These are phyloP conservation scores for Gadus macrocephalus DNA, from an alignment of 2,113 vertebrate genomes.

Conservation along the genomic window DNA sequence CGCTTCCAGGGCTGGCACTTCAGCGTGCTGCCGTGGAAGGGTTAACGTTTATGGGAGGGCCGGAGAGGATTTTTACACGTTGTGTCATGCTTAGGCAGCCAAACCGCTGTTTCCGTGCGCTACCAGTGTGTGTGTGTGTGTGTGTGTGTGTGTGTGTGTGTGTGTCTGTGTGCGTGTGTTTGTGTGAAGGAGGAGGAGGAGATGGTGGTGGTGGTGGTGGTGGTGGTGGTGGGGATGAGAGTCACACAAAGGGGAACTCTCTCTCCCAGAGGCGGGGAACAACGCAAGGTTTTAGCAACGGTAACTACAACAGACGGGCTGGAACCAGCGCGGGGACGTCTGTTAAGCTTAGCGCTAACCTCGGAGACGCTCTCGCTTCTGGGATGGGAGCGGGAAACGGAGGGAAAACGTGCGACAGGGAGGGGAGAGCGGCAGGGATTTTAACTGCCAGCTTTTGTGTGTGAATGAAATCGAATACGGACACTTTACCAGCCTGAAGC, in stretches of 20 bases:
- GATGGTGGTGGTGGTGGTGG: no score
- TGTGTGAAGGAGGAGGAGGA: conserved; percentile 12
- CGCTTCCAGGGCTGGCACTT: no score
- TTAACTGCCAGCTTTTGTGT: conserved; percentile 34
- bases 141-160: neutral
- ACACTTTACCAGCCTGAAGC: conserved; percentile 31
- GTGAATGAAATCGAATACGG: conserved; percentile 40
- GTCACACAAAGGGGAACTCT: conserved; percentile 64
- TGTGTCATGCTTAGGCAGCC: conserved; percentile 66
- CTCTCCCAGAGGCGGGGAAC: conserved; percentile 62
- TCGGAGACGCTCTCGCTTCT: conserved; percentile 53
- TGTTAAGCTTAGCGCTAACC: conserved; percentile 51
- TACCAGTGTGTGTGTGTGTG: conserved; percentile 49
- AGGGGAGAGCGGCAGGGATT: conserved; percentile 23
- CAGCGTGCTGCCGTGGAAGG: conserved; percentile 14
- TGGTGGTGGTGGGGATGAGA: conserved; percentile 43
- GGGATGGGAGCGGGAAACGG: neutral
- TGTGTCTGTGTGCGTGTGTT: neutral
- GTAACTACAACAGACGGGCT: conserved; percentile 75
- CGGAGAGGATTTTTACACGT: conserved; percentile 59
- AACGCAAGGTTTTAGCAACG: conserved; percentile 73
- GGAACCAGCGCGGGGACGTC: conserved; percentile 60
- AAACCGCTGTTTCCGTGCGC: conserved; percentile 70
- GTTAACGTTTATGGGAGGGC: conserved; percentile 44
- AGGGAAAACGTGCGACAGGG: conserved; percentile 9